Evolutionary conservation across 2,113 vertebrate species (phyloP).

Genomic region (Labrus mixtus): DNA sequence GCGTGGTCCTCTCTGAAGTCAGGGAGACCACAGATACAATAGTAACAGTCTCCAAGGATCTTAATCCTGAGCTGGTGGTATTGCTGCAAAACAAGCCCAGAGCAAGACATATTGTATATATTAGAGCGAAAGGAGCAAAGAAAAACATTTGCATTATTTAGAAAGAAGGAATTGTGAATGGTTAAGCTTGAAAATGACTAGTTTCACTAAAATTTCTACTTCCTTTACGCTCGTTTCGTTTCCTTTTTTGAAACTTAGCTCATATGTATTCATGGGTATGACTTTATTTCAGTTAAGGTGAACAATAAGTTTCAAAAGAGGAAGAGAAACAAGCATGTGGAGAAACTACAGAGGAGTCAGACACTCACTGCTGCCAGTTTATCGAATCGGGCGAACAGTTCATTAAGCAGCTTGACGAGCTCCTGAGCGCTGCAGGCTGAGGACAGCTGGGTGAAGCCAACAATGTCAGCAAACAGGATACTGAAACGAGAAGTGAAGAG

Average conservation of each 20-base stretch:
- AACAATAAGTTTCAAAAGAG: not conserved
- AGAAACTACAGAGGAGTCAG: not conserved
- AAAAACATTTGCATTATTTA: not conserved
- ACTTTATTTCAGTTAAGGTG: not conserved
- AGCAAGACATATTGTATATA: not conserved
- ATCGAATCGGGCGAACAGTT: slow-evolving; percentile 95
- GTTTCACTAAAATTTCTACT: too few relatives aligned
- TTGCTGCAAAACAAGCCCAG: slow-evolving; percentile 78
- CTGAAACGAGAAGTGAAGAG: slow-evolving; percentile 71
- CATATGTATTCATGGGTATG: too few relatives aligned
- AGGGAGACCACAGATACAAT: slow-evolving; percentile 96
- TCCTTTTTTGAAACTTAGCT: too few relatives aligned
- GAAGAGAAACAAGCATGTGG: not conserved
- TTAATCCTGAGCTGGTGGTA: slow-evolving; percentile 95
- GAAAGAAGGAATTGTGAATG: not conserved
- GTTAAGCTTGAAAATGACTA: not conserved
- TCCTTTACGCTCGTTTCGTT: too few relatives aligned
- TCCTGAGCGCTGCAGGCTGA: slow-evolving; percentile 94
- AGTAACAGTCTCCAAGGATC: slow-evolving; percentile 97
- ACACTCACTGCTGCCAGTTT: slow-evolving; percentile 92
- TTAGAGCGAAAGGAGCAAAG: not conserved
- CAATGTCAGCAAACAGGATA: slow-evolving; percentile 97
- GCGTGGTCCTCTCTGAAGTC: slow-evolving; percentile 95
- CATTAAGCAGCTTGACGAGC: slow-evolving; percentile 95
- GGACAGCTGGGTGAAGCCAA: slow-evolving; percentile 96